Percentiles rank a stretch among this genome's conserved stretches.
These are phyloP conservation scores for Columba janthina DNA, from an alignment of 2,113 vertebrate species.

Conservation along the genomic window DNA sequence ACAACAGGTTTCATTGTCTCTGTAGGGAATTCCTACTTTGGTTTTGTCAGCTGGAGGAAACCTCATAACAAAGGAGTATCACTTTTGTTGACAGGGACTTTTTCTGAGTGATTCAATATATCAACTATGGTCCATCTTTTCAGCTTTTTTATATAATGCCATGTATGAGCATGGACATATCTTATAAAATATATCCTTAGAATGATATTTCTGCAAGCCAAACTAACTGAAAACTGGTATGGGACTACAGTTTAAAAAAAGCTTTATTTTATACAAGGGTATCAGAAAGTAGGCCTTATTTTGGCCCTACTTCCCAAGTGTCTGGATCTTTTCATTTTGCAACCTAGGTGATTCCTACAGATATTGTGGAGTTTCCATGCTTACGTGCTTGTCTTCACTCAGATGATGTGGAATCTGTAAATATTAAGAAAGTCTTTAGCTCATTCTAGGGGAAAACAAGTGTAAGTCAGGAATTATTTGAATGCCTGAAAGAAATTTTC, in stretches of 20 bases:
- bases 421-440: background rate
- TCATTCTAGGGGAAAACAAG: background rate
- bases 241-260: background rate
- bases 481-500: background rate
- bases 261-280: background rate
- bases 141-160: background rate
- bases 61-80: background rate
- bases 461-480: background rate
- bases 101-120: background rate
- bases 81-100: background rate
- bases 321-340: background rate
- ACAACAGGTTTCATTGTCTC: background rate
- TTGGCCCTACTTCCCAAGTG: background rate
- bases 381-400: background rate
- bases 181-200: background rate
- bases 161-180: background rate
- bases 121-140: background rate
- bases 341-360: background rate
- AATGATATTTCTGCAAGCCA: background rate
- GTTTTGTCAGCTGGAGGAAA: background rate
- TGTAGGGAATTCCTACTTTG: background rate
- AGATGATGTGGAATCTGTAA: background rate
- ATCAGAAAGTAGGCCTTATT: background rate
- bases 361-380: background rate
- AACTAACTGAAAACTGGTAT: background rate